Percentiles rank a stretch among this genome's conserved stretches.
Conservation (phyloP, 2,888 invertebrate genomes). For the Synergus gifuensis region DNA sequence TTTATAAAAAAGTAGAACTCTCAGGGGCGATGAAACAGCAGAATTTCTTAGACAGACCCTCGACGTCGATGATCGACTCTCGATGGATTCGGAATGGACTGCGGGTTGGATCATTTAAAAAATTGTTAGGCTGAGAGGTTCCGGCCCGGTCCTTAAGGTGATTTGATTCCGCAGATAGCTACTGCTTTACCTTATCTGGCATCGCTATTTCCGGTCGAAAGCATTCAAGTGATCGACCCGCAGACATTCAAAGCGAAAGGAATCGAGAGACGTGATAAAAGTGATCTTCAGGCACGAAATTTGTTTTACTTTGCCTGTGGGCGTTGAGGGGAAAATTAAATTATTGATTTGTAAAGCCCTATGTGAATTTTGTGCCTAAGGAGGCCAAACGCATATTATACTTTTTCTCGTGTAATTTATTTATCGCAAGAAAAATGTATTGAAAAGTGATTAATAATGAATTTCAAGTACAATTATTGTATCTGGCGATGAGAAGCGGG, state of each 20-base stretch:
- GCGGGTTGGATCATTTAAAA: slow-evolving; percentile 52
- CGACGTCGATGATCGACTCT: slow-evolving; percentile 33
- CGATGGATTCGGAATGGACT: slow-evolving; percentile 52
- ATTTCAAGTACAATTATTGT: not conserved
- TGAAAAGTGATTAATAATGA: not conserved
- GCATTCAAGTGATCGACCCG: slow-evolving; percentile 55
- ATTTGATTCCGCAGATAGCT: slow-evolving; percentile 71
- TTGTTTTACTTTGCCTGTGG: not conserved
- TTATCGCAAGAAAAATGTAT: not conserved
- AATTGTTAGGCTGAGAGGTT: slow-evolving; percentile 66
- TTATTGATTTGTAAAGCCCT: not conserved
- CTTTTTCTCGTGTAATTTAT: not conserved
- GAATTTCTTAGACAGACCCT: slow-evolving; percentile 47
- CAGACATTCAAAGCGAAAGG: slow-evolving; percentile 47
- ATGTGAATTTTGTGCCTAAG: not conserved
- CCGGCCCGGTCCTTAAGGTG: slow-evolving; percentile 64
- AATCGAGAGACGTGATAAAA: slow-evolving; percentile 17
- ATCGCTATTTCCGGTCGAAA: slow-evolving; percentile 70
- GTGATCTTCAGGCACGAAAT: slow-evolving; percentile 1
- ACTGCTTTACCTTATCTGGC: slow-evolving; percentile 63
- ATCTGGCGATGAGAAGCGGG: not conserved
- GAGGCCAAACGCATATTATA: not conserved
- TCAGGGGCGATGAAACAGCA: slow-evolving; percentile 55
- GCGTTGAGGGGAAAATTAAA: not conserved
- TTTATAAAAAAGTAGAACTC: slow-evolving; percentile 16